Evolutionary conservation across 1,140 invertebrate species (phyloP).

Genomic region (Leptopilina clavipes): DNA sequence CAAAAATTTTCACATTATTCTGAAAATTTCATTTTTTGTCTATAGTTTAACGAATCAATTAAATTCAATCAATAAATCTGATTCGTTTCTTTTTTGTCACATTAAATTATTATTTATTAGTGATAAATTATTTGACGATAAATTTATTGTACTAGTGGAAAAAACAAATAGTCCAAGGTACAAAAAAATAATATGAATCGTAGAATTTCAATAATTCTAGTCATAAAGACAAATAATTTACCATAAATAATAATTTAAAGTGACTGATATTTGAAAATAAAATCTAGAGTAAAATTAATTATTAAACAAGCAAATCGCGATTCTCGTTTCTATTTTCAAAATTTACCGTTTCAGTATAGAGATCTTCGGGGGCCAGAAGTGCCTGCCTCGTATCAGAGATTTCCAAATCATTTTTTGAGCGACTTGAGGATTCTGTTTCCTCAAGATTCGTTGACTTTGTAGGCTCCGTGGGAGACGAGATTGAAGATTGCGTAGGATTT

Average conservation of each 20-base stretch:
- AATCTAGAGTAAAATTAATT: constrained; percentile 58
- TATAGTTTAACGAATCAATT: not conserved
- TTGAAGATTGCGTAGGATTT: constrained; percentile 64
- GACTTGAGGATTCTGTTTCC: constrained; percentile 62
- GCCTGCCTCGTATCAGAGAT: constrained; percentile 64
- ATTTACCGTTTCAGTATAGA: constrained; percentile 60
- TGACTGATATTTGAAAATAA: constrained; percentile 56
- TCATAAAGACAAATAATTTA: constrained; percentile 48
- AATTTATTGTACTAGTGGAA: no score
- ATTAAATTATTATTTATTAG: not conserved
- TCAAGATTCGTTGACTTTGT: constrained; percentile 68
- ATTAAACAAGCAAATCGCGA: constrained; percentile 65
- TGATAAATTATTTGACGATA: constrained; percentile 1
- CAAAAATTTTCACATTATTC: not conserved
- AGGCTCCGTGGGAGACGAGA: constrained; percentile 70
- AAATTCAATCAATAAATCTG: not conserved
- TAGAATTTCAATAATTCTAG: not conserved
- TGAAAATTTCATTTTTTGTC: not conserved
- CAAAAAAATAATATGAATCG: not conserved
- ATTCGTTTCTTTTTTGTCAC: no score
- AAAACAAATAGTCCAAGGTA: not conserved
- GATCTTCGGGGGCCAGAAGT: constrained; percentile 50
- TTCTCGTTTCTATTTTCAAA: constrained; percentile 55
- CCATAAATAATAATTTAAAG: constrained; percentile 58
- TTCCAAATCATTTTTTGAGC: constrained; percentile 58